phyloP scores from a whole-genome alignment of 2,888 invertebrate genomes.

The Meandrusa payeni region DNA sequence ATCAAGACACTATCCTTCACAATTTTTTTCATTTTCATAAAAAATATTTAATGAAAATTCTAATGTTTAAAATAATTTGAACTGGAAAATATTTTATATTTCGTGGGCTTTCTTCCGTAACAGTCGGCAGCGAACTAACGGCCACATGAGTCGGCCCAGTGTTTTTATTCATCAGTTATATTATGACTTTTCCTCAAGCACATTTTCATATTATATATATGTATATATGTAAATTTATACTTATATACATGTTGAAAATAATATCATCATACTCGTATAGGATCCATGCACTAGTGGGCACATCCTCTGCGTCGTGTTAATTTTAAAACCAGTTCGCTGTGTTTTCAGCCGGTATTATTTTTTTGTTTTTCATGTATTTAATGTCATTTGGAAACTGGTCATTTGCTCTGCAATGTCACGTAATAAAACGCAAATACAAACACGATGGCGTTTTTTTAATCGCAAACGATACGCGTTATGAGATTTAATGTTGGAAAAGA shows the following conservation, averaged over 20 bases:
- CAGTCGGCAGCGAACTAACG: slow-evolving; percentile 14
- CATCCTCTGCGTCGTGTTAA: too few species aligned
- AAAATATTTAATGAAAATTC: background rate
- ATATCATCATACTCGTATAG: too few species aligned
- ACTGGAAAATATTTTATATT: background rate
- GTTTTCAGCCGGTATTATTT: too few species aligned
- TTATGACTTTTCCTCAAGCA: slow-evolving; percentile 19
- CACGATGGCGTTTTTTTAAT: background rate
- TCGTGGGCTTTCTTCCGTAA: slow-evolving; percentile 19
- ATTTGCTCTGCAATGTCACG: background rate
- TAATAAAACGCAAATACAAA: background rate
- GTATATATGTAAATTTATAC: slow-evolving; percentile 1
- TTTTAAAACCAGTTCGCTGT: too few species aligned
- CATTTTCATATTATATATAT: slow-evolving; percentile 8
- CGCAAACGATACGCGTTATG: background rate
- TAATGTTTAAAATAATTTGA: too few species aligned
- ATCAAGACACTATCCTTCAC: slow-evolving; percentile 27
- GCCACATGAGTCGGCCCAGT: slow-evolving; percentile 5
- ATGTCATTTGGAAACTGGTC: background rate
- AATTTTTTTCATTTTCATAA: slow-evolving; percentile 24
- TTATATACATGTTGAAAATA: too few species aligned
- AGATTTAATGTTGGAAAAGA: background rate
- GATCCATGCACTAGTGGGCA: too few species aligned
- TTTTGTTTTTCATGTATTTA: too few species aligned
- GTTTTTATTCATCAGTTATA: slow-evolving; percentile 24